Evolutionary conservation across 2,797 vertebrate genomes (phyloP), one percentile per base, ranked within the genome.

Genomic region (Gymnocypris eckloni): DNA sequence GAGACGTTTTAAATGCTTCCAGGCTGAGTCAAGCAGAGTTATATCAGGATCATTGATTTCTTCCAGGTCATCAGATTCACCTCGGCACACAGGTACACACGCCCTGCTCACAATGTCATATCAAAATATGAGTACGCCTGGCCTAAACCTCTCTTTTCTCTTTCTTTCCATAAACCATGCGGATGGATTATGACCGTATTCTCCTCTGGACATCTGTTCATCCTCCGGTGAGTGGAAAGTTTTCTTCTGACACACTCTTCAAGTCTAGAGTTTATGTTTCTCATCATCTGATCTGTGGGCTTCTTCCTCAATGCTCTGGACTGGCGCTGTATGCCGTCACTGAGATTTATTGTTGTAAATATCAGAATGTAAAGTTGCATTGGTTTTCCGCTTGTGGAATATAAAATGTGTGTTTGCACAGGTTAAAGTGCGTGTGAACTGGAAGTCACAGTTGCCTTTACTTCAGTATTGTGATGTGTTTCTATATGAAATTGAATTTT

Each of bases 1-100:
- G 73, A 75, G 52, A 54, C 41, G 37, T 18, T 59, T 64, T 73
- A 45, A 64, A 37, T 75, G 87, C 56, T 45, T 48, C 45, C 20
- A 22, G 28, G 25, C n/a, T 56, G 50, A 45, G 2, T 66, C 28
- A 28, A 22, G 15, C n/a, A 9, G 48, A 56, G 22, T 61, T 28
- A 69, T 86, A 80, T 69, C 37, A 87, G 72, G 78, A 71, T 80
- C 71, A 78, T 88, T 41, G 80, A 85, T 59, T 72, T 78, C 43
- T 85, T 56, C 82, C 67, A 69, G 71, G 64, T 82, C 9, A 85
- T 2, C 48, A 12, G 13, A 41, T 45, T 64, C 48, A 20, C 41
- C 61, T 79, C 37, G 7, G 18, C 56, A 45, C 56, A 79, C 79
- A 81, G 61, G 43, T 69, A 80, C 79, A 52, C 43, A 37, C 6